Conservation (phyloP, 2,888 invertebrate genomes). For the Diaprepes abbreviatus region DNA sequence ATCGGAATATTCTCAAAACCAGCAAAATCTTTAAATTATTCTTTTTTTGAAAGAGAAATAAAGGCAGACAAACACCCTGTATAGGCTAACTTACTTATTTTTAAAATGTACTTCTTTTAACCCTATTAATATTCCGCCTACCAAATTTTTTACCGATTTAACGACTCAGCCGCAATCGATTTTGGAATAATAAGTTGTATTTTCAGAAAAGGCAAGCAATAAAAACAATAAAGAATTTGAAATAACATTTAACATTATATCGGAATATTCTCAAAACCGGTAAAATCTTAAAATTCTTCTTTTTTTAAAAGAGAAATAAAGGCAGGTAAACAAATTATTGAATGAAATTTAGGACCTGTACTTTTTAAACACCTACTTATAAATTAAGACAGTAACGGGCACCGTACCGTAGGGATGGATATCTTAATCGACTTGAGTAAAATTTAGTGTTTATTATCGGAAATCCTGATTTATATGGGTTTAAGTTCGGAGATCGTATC, state of each 20-base stretch:
- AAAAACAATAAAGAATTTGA: no score
- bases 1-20: no score
- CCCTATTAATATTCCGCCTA: no score
- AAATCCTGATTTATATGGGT: conserved; percentile 53
- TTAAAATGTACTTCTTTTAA: no score
- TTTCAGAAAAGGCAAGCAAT: no score
- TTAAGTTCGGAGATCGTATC: conserved; percentile 37
- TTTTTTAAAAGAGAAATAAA: conserved; percentile 4
- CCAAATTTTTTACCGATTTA: no score
- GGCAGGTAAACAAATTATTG: conserved; percentile 38
- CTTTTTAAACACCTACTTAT: conserved; percentile 37
- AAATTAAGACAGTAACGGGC: conserved; percentile 44
- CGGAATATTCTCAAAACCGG: no score
- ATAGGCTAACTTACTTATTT: no score
- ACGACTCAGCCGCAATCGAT: no score
- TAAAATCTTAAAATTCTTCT: neutral
- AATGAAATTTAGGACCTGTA: conserved; percentile 42
- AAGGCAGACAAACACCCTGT: conserved; percentile 35
- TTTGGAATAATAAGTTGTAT: no score
- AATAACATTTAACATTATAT: no score
- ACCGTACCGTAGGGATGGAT: conserved; percentile 35
- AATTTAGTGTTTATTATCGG: conserved; percentile 50
- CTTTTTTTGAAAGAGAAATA: neutral
- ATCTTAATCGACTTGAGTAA: conserved; percentile 46
- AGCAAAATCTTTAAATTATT: neutral